Evolutionary conservation across 2,888 invertebrate species (phyloP).

Genomic region (Dysmachus trigonus): DNA sequence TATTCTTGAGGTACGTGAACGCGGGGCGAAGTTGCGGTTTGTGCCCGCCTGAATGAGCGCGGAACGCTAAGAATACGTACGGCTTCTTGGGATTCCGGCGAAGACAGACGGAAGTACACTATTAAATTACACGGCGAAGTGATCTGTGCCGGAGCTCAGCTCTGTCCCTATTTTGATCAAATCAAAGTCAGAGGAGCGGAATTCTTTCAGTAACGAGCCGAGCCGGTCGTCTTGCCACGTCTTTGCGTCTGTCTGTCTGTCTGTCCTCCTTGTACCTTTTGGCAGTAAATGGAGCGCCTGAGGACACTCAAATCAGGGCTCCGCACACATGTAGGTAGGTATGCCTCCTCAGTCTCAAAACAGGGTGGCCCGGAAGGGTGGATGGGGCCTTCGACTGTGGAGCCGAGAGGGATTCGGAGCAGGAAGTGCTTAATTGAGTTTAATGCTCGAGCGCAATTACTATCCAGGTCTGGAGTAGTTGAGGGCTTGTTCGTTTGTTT

Average conservation of each 20-base stretch:
- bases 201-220: background rate
- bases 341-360: background rate
- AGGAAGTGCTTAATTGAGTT: constrained; percentile 57
- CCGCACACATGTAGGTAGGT: background rate
- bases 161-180: constrained; percentile 19
- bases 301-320: background rate
- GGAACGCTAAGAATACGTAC: background rate
- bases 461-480: constrained; percentile 51
- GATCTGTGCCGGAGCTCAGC: background rate
- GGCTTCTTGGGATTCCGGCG: constrained; percentile 19
- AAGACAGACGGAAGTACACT: constrained; percentile 14
- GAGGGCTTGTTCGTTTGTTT: constrained; percentile 4
- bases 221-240: background rate
- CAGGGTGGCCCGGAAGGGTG: constrained; percentile 32
- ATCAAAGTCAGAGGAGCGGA: constrained; percentile 1
- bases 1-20: background rate
- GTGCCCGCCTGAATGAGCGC: background rate
- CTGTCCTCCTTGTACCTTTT: background rate
- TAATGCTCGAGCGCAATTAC: constrained; percentile 57
- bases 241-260: background rate
- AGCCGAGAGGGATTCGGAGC: background rate
- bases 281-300: background rate
- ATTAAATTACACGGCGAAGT: constrained; percentile 18
- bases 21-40: constrained; percentile 2
- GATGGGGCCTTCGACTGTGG: constrained; percentile 3